Base-by-base conservation (phyloP, 2,113 vertebrate genomes). In the Triplophysa rosa region DNA sequence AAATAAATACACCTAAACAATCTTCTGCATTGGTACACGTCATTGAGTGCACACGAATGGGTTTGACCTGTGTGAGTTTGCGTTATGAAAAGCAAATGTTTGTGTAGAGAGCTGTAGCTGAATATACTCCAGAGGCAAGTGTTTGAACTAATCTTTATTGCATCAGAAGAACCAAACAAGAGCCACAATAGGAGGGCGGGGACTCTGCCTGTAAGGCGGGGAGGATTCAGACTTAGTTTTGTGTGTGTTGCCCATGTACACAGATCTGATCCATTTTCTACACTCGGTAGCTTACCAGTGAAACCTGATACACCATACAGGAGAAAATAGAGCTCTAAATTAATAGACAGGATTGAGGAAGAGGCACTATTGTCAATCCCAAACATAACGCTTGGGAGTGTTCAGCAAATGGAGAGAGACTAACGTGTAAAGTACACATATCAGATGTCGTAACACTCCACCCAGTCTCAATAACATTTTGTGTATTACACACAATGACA, bases 61-160 rank as follows among this genome's bases (percentile, higher is more conserved):
- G 29, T 45, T 65, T 77, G 14, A 74, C 24, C 52, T 12, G 29
- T 29, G 16, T 29, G 58, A 45, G 77, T 56, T 65, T 68, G 24
- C 68, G 49, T 56, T 67, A 79, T 67, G 58, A 54, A 76, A 37
- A 24, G 81, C 79, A 84, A 86, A 86, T 86, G 80, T 86, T 86
- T 84, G 82, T 52, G 3, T 45, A 64, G 69, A 78, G 80, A 73
- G 23, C 26, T 71, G 61, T 64, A 52, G 68, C 24, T 29, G 67
- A 78, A 47, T 68, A 59, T 71, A 56, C 52, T 52, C 21, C 26
- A 54, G 64, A 79, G 64, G 74, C 26, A 26, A 72, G 23, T 73
- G 66, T 79, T 64, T 86, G 79, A 83, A 21, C 65, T 69, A n/a
- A 80, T 70, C 75, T 77, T 52, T 79, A 72, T 29, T 76, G 64